Evolutionary conservation across 2,797 vertebrate genomes (phyloP).

Genomic region (Masticophis lateralis): DNA sequence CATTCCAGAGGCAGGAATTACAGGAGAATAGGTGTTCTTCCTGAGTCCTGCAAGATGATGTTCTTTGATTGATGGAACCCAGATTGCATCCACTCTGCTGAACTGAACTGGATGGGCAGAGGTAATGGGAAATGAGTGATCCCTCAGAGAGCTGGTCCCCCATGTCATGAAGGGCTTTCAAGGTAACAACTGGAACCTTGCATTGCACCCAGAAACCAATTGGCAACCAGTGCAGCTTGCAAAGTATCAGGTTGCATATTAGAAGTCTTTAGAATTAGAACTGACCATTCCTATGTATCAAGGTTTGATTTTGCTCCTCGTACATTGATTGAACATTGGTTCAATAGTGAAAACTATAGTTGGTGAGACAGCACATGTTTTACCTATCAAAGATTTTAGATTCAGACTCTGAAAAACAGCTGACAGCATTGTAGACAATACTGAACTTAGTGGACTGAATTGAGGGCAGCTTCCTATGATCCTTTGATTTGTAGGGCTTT

Average conservation of each 20-base stretch:
- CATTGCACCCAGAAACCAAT: background rate
- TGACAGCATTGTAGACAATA: background rate
- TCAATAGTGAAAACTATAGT: background rate
- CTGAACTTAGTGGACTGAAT: background rate
- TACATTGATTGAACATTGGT: background rate
- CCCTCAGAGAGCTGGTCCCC: background rate
- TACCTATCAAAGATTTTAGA: background rate
- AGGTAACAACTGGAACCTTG: background rate
- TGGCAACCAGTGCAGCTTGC: background rate
- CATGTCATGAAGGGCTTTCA: background rate
- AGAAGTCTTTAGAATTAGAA: conserved; percentile 20
- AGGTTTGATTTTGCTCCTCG: background rate
- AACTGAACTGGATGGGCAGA: background rate
- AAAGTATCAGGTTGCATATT: background rate
- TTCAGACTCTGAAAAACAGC: background rate
- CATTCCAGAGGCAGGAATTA: background rate
- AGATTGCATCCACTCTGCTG: background rate
- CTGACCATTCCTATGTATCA: background rate
- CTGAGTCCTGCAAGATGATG: background rate
- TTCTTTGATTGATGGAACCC: background rate
- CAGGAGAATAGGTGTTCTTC: background rate
- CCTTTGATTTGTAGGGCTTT: background rate
- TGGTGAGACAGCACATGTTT: background rate
- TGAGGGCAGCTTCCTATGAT: background rate
- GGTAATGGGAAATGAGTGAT: background rate